Evolutionary conservation across 2,113 vertebrate species (phyloP).

Genomic region (Saguinus imperator): DNA sequence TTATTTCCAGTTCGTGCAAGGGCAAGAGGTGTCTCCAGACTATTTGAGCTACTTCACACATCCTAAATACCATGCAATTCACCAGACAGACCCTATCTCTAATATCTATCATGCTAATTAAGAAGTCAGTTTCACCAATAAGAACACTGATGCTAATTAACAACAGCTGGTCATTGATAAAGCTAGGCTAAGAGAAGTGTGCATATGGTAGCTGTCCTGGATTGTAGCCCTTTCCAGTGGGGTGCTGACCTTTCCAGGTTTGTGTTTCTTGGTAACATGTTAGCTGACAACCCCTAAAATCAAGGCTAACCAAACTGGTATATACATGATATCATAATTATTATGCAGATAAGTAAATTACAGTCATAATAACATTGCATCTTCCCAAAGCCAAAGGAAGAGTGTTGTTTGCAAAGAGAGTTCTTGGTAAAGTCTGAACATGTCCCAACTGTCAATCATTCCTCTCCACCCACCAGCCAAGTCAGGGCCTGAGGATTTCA

Average conservation of each 20-base stretch:
- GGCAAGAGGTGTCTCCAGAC: background rate
- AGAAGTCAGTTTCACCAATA: background rate
- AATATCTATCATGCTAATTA: background rate
- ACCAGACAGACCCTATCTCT: background rate
- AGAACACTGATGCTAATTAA: constrained; percentile 2
- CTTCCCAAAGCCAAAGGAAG: background rate
- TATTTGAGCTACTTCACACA: background rate
- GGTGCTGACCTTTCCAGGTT: background rate
- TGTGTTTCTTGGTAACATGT: background rate
- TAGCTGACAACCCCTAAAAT: background rate
- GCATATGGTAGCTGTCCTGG: background rate
- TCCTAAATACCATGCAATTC: background rate
- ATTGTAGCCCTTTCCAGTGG: background rate
- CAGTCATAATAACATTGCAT: background rate
- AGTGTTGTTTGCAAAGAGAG: background rate
- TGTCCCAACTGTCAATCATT: background rate
- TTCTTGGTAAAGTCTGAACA: background rate
- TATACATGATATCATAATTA: background rate
- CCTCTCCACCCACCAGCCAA: background rate
- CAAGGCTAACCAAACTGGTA: background rate
- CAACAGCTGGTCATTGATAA: background rate
- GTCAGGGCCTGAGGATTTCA: background rate
- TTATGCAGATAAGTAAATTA: background rate
- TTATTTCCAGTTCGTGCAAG: background rate
- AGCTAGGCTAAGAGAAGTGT: background rate